Conservation (phyloP, 2,888 invertebrate genomes). For the Allygus modestus region DNA sequence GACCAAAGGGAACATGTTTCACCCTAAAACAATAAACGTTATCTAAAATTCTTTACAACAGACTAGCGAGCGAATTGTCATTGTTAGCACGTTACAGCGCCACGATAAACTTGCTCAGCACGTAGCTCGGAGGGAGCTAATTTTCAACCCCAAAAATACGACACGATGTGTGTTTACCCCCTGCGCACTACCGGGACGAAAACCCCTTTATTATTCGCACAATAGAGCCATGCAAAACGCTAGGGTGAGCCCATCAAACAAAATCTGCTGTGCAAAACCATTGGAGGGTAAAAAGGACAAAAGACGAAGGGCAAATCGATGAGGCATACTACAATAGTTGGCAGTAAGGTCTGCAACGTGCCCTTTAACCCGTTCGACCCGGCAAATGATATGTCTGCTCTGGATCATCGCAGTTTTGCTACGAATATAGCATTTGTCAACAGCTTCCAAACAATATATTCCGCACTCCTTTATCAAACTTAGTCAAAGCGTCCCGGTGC, state of each 20-base stretch:
- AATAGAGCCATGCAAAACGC: conserved; percentile 41
- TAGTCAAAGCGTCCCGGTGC: too few relatives aligned
- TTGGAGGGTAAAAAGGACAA: conserved; percentile 33
- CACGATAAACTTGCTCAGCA: conserved; percentile 22
- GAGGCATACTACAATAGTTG: background rate
- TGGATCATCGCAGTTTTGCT: background rate
- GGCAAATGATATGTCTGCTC: background rate
- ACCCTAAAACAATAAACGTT: too few relatives aligned
- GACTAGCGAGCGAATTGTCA: background rate
- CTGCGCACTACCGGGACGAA: conserved; percentile 4
- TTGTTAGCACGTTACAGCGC: conserved; percentile 13
- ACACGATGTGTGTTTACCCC: conserved; percentile 38
- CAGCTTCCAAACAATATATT: too few relatives aligned
- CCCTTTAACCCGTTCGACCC: background rate
- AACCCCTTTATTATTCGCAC: conserved; percentile 30
- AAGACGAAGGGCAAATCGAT: conserved; percentile 4
- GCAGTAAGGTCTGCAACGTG: background rate
- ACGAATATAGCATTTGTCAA: background rate
- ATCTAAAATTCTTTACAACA: background rate
- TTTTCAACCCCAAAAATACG: conserved; percentile 42
- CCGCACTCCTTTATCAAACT: too few relatives aligned
- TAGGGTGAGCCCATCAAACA: conserved; percentile 35
- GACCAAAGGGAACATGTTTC: too few relatives aligned
- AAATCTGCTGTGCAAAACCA: conserved; percentile 38
- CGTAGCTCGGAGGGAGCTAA: conserved; percentile 26